Evolutionary conservation across 2,888 invertebrate species (phyloP), one percentile per base, ranked within the genome.

Genomic region (Myopa tessellatipennis): DNA sequence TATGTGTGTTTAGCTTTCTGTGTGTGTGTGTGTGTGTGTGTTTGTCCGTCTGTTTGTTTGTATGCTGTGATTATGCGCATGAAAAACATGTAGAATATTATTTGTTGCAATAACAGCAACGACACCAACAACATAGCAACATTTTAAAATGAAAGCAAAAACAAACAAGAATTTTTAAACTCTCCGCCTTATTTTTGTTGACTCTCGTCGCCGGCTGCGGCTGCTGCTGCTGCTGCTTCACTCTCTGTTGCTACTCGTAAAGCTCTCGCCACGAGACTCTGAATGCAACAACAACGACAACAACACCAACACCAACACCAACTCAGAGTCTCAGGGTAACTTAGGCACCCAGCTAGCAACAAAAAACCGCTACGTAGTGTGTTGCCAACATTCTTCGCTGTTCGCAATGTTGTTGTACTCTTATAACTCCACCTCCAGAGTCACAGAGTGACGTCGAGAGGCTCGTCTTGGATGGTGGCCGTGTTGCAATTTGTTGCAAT

Each of bases 61-160:
- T 55, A 10, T 55, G 45, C 16, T 61, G 45, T 63, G 73, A 61
- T 73, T 73, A 63, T 73, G 73, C 73, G 73, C 73, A 73, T 73
- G 73, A 61, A 55, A 73, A 73, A 63, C 60, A 63, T 61, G 63
- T 52, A 50, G 63, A 61, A 73, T n/a, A 55, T 8, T 73, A 72
- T 72, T 72, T 60, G 26, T 40, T 60, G 72, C 40, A 72, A 72
- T 10, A 12, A 38, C 58, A 72, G n/a, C 18, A 6, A 58, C 36
- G 58, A 72, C 4, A 34, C 38, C 12, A 40, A 67, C 36, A 67
- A 67, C 7, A 36, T 40, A 18, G 26, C 2, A 26, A 26, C 2
- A 26, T 26, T 1, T 26, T 26, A 26, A 26, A 26, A 26, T 26
- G 26, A 26, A 26, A 26, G 1, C 26, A 26, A 26, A 26, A 26